Evolutionary conservation across 2,888 invertebrate species (phyloP), one percentile per base, ranked within the genome.

Genomic region (Tipula lateralis): DNA sequence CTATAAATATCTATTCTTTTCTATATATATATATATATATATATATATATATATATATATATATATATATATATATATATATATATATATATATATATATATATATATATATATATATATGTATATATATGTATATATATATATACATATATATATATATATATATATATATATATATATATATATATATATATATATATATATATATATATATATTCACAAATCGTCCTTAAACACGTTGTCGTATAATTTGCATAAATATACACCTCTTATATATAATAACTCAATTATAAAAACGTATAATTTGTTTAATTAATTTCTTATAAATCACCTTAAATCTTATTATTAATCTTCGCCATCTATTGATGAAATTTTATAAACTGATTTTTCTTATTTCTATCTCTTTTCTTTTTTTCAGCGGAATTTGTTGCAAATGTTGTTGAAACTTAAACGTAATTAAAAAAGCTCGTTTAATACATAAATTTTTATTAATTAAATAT

Each of bases 341-440:
- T 13, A 39, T 39, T 39, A 16, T 7, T 66, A n/a, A n/a, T 39
- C 13, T 13, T 9, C 13, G 19, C 6, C 66, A 66, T 66, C 66
- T 66, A 24, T 66, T 66, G 24, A 66, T 66, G 6, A 66, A 3
- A 50, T 3, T 50, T 13, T 6, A 13, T 13, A 39, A 5, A 50
- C n/a, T 16, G 12, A 50, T 50, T 16, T 50, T 50, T n/a, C n/a
- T n/a, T 16, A 5, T 66, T 66, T 66, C 66, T 66, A 24, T 24
- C 24, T 66, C 24, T 66, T 66, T 24, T 19, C 66, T 66, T 82
- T 30, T 82, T 82, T 82, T 30, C 82, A 82, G 82, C n/a, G 82
- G 82, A 82, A 82, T 82, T 30, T 82, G 82, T 82, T 82, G 82
- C 82, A 82, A 82, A 82, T 82, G 82, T 82, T 82, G 82, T 29